Evolutionary conservation across 1,140 invertebrate species (phyloP).

Genomic region (Drosophila seguyi): DNA sequence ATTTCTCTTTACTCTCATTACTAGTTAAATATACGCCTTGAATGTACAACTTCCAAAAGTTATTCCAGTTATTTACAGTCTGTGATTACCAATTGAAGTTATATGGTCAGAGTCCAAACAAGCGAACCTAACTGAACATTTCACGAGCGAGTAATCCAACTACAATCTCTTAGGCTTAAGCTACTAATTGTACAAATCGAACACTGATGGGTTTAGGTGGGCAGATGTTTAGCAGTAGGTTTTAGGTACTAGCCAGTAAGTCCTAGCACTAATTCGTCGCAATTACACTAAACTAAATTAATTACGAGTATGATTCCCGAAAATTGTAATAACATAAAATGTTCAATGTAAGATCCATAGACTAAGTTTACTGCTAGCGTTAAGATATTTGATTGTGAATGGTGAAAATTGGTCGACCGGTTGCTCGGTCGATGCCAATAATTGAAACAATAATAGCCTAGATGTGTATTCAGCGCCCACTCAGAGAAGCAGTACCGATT

Average conservation of each 20-base stretch:
- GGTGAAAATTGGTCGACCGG: constrained; percentile 41
- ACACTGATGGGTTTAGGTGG: constrained; percentile 72
- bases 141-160: constrained; percentile 56
- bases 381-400: constrained; percentile 18
- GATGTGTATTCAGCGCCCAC: constrained; percentile 42
- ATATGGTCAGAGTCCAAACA: constrained; percentile 58
- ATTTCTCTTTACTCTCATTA: constrained; percentile 33
- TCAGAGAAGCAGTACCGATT: constrained; percentile 1
- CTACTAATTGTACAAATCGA: constrained; percentile 39
- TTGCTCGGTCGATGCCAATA: constrained; percentile 54
- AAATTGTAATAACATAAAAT: constrained; percentile 68
- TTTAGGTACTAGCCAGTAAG: constrained; percentile 65
- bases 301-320: constrained; percentile 69
- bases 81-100: constrained; percentile 72
- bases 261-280: constrained; percentile 57
- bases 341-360: constrained; percentile 54
- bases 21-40: constrained; percentile 64
- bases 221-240: constrained; percentile 82
- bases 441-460: constrained; percentile 72
- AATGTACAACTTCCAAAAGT: constrained; percentile 62
- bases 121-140: constrained; percentile 72
- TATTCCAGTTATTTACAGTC: constrained; percentile 77
- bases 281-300: constrained; percentile 60
- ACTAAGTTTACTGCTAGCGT: constrained; percentile 37
- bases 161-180: constrained; percentile 54